Conservation (phyloP, 53 echinoderm and acorn worm species). For the Paelopatides confundens region DNA sequence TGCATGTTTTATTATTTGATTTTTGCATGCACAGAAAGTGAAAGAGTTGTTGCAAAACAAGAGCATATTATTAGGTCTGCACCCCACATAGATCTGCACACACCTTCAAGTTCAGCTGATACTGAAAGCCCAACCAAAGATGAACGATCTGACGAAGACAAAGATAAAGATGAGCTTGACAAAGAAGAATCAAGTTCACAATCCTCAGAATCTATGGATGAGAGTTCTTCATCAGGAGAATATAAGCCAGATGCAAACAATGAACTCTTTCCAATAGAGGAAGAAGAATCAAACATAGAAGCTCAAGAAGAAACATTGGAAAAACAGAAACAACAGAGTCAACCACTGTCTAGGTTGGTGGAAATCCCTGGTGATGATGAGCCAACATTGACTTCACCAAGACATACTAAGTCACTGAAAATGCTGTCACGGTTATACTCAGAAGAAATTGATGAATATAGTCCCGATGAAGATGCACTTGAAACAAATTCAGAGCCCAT, state of each 20-base stretch:
- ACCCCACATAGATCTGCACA: neutral
- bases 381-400: too few relatives aligned
- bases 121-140: neutral
- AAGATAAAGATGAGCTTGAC: neutral
- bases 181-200: neutral
- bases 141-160: conserved; percentile 2
- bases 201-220: conserved; percentile 10
- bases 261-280: neutral
- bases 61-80: conserved; percentile 6
- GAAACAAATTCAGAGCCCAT: too few relatives aligned
- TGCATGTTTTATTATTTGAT: neutral
- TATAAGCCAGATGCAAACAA: neutral
- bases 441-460: too few relatives aligned
- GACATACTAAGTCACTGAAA: too few relatives aligned
- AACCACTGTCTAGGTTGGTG: neutral
- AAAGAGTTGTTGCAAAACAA: conserved; percentile 22
- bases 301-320: too few relatives aligned
- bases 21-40: conserved; percentile 39
- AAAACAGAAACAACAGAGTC: neutral
- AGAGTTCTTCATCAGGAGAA: conserved; percentile 39
- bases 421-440: too few relatives aligned
- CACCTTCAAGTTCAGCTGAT: neutral
- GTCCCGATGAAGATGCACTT: too few relatives aligned
- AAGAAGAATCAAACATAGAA: neutral
- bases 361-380: neutral